These are phyloP conservation scores for Atlantisia rogersi DNA, from an alignment of 2,113 vertebrate species.

Conservation along the genomic window DNA sequence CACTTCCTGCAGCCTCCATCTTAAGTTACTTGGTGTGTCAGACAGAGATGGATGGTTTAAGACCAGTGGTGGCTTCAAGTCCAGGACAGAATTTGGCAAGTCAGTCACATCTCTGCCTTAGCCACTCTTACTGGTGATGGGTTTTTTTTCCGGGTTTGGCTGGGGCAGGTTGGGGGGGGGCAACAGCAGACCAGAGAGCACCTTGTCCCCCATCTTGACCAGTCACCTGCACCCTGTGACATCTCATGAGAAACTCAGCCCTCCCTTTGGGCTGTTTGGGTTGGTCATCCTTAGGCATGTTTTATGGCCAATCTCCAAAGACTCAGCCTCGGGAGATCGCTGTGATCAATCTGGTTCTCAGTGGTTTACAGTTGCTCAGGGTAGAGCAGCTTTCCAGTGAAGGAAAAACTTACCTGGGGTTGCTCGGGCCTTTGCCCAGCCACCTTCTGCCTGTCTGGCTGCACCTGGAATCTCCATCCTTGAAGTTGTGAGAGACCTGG, in stretches of 20 bases:
- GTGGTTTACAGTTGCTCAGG: not conserved
- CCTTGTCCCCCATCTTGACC: not conserved
- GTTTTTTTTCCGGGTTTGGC: not conserved
- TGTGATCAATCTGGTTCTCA: not conserved
- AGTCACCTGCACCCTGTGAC: not conserved
- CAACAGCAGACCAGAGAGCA: not conserved
- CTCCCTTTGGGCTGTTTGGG: not conserved
- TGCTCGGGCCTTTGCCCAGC: not conserved
- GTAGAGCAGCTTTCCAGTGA: not conserved
- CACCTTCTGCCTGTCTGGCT: not conserved
- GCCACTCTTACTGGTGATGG: not conserved
- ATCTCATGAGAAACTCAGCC: fast-evolving
- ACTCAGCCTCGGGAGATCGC: not conserved
- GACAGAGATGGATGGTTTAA: not conserved
- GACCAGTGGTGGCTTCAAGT: not conserved
- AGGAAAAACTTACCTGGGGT: not conserved
- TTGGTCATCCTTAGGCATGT: not conserved
- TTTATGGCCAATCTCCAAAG: not conserved
- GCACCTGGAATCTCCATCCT: not conserved
- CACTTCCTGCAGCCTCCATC: not conserved
- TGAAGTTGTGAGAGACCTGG: not conserved
- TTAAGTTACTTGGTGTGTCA: not conserved
- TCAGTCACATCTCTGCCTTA: not conserved
- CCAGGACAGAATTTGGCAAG: not conserved
- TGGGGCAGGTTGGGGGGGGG: not conserved